These are phyloP conservation scores for Trachelus tabidus DNA, from an alignment of 2,888 invertebrate species.

Conservation along the genomic window DNA sequence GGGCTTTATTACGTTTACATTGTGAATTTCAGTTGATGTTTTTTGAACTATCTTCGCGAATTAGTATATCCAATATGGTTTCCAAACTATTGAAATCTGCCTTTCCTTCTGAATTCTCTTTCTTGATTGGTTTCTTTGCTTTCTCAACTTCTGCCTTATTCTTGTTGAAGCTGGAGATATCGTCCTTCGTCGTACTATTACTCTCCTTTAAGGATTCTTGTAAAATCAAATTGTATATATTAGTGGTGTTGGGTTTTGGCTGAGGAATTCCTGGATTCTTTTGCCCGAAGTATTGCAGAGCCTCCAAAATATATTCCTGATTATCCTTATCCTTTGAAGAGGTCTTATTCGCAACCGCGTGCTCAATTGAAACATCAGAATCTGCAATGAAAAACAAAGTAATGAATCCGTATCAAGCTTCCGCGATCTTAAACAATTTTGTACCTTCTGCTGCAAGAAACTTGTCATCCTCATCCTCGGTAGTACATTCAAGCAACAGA, in stretches of 20 bases:
- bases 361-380: neutral
- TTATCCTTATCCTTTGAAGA: neutral
- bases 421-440: neutral
- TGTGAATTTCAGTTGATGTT: neutral
- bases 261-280: neutral
- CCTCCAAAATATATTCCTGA: neutral
- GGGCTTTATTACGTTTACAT: neutral
- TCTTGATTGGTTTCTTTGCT: neutral
- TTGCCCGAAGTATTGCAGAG: neutral
- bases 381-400: neutral
- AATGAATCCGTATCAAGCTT: neutral
- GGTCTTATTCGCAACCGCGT: neutral
- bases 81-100: neutral
- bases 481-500: neutral
- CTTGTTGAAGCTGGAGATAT: neutral
- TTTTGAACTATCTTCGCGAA: neutral
- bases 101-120: neutral
- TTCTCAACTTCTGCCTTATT: neutral
- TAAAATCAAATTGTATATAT: neutral
- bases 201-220: neutral
- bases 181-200: neutral
- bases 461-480: neutral
- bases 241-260: neutral
- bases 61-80: neutral
- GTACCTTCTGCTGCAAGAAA: neutral